Conservation (phyloP, 2,113 vertebrate genomes). For the Helogale parvula region DNA sequence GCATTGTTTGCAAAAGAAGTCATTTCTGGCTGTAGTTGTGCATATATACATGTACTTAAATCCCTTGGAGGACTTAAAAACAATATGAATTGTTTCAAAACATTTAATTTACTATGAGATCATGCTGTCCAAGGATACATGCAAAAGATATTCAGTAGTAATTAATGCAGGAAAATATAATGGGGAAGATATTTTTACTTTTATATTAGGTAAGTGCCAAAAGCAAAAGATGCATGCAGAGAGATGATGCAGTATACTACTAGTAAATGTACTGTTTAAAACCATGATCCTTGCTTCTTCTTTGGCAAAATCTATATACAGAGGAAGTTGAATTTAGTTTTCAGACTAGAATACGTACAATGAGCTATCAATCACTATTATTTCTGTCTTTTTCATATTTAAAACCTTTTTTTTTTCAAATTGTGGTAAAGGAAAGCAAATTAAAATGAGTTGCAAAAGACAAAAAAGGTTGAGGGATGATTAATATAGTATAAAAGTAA, state of each 20-base stretch:
- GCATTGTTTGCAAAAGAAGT: not conserved
- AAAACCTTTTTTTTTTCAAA: not conserved
- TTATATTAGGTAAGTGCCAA: not conserved
- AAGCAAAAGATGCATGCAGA: not conserved
- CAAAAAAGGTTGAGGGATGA: not conserved
- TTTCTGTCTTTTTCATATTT: not conserved
- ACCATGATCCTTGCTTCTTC: not conserved
- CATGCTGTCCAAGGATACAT: not conserved
- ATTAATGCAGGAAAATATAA: not conserved
- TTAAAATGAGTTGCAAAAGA: not conserved
- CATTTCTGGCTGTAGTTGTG: not conserved
- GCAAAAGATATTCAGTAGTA: not conserved
- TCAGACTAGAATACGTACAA: not conserved
- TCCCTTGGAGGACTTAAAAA: not conserved
- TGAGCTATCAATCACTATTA: not conserved
- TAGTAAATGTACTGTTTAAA: not conserved
- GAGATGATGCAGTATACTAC: not conserved
- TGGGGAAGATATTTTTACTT: not conserved
- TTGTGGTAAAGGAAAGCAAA: not conserved
- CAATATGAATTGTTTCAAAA: not conserved
- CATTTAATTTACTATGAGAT: not conserved
- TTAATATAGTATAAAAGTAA: constrained; percentile 9
- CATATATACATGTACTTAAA: not conserved
- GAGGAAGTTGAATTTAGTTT: not conserved
- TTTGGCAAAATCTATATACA: not conserved